A percentile compares a stretch with the other conserved stretches of the same genome.
phyloP scores from a whole-genome alignment of 2,888 invertebrate genomes.

The Osmoderma eremita region DNA sequence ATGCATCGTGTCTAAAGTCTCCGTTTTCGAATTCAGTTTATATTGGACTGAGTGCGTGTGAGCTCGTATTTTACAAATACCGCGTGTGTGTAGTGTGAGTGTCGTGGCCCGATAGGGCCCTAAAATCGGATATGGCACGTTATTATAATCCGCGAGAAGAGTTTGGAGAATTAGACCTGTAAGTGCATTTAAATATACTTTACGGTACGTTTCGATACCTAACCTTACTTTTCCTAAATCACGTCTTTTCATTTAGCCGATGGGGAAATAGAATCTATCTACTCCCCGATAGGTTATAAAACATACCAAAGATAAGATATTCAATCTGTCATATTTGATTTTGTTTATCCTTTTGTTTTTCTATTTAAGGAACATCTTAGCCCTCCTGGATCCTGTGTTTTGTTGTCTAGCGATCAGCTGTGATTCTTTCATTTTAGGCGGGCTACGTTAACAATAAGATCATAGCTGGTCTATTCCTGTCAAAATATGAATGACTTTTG shows the following conservation, averaged over 20 bases:
- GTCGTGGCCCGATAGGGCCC: slow-evolving; percentile 55
- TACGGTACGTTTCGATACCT: slow-evolving; percentile 13
- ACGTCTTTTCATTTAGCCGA: slow-evolving; percentile 1
- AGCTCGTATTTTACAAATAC: slow-evolving; percentile 35
- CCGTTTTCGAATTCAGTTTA: slow-evolving; percentile 19
- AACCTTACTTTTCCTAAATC: slow-evolving; percentile 26
- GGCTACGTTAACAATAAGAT: slow-evolving; percentile 6
- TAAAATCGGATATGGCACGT: slow-evolving; percentile 58
- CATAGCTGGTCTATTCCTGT: slow-evolving; percentile 2
- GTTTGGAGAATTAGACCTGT: slow-evolving; percentile 53
- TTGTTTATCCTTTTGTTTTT: not conserved
- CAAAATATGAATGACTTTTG: not conserved
- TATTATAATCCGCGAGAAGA: slow-evolving; percentile 53
- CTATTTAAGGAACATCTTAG: slow-evolving; percentile 5
- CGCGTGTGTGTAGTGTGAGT: slow-evolving; percentile 54
- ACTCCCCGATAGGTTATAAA: not conserved
- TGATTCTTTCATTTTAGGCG: slow-evolving; percentile 31
- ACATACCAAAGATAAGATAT: slow-evolving; percentile 3
- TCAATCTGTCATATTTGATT: not conserved
- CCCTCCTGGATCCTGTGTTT: slow-evolving; percentile 7
- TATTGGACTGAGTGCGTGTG: slow-evolving; percentile 21
- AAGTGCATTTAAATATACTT: slow-evolving; percentile 47
- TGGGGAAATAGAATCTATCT: not conserved
- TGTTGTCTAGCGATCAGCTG: slow-evolving; percentile 29
- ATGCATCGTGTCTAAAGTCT: too few relatives aligned